Conservation (phyloP, 2,888 invertebrate genomes). For the Agonopterix heracliana region DNA sequence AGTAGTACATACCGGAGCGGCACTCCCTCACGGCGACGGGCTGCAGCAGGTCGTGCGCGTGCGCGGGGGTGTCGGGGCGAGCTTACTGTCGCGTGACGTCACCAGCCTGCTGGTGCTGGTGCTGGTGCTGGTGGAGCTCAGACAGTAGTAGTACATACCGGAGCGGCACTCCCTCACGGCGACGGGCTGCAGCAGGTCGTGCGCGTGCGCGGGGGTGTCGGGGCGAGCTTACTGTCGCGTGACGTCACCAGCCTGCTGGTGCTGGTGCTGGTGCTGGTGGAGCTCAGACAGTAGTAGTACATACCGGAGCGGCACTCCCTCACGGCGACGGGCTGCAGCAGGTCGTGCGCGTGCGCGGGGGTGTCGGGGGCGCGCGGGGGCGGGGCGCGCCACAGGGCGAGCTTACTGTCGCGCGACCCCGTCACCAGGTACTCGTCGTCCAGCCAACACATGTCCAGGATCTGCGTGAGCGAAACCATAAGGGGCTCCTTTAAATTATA, state of each 20-base stretch:
- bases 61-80: too few species aligned
- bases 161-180: constrained; percentile 85
- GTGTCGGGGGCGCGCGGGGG: constrained; percentile 37
- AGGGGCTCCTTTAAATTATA: too few species aligned
- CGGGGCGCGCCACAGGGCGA: constrained; percentile 92
- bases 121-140: too few species aligned
- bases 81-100: too few species aligned
- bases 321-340: constrained; percentile 81
- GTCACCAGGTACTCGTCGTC: constrained; percentile 97
- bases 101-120: too few species aligned
- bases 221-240: constrained; percentile 87
- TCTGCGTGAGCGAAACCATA: too few species aligned
- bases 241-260: too few species aligned
- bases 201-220: constrained; percentile 23
- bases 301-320: constrained; percentile 82
- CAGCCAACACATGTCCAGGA: constrained; percentile 94
- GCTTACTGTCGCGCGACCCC: constrained; percentile 92
- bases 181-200: constrained; percentile 78
- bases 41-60: too few species aligned
- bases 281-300: too few species aligned
- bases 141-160: constrained; percentile 50
- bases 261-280: too few species aligned
- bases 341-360: constrained; percentile 34
- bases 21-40: too few species aligned
- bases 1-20: too few species aligned